phyloP scores from a whole-genome alignment of 2,113 vertebrate species.

The Anoura caudifer region DNA sequence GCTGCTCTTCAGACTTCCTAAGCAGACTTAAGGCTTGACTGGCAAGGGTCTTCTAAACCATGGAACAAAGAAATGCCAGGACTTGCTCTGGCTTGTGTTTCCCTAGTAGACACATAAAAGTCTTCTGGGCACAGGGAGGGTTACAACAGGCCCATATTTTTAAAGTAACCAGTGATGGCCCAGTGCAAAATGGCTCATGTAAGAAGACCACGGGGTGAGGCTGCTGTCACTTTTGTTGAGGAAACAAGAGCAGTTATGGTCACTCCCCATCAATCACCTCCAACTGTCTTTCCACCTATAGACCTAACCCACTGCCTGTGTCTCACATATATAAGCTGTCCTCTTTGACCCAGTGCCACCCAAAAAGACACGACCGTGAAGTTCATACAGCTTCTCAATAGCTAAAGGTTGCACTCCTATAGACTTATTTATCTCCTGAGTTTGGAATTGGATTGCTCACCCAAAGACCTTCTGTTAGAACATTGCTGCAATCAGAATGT shows the following conservation, averaged over 20 bases:
- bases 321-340: background rate
- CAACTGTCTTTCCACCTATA: background rate
- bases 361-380: background rate
- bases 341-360: background rate
- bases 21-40: background rate
- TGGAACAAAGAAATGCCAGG: background rate
- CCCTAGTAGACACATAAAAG: background rate
- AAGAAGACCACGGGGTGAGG: background rate
- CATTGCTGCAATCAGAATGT: background rate
- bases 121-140: background rate
- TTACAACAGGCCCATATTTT: background rate
- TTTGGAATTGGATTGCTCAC: background rate
- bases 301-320: background rate
- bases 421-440: background rate
- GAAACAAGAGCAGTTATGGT: background rate
- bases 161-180: background rate
- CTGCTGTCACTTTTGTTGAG: background rate
- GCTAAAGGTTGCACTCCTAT: background rate
- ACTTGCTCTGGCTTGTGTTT: background rate
- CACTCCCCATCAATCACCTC: background rate
- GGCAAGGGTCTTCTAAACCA: background rate
- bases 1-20: background rate
- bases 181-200: background rate
- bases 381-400: background rate
- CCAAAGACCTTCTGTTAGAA: background rate